Base-by-base conservation (phyloP, 1,140 invertebrate species). In the Aporrectodea caliginosa region DNA sequence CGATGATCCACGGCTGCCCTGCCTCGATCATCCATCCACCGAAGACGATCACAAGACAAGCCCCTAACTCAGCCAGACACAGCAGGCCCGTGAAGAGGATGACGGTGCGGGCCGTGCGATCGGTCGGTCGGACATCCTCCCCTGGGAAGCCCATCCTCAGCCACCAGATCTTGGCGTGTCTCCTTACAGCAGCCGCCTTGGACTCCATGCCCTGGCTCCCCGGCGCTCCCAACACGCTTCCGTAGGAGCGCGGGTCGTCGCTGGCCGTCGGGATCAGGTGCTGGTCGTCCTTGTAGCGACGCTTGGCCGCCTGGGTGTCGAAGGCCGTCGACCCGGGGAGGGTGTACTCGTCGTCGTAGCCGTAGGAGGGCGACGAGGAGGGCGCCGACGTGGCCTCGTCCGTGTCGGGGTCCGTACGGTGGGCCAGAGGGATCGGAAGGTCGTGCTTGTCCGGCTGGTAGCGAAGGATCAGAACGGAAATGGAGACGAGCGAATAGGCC, bases 401-500 rank as follows among this genome's bases (percentile, higher is more conserved):
- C 70, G 31, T 6, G 70, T 72, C 31, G 2, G n/a, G n/a, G 14
- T 72, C 70, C 6, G n/a, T 72, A n/a, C 32, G 16, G 75, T 77
- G 75, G 16, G 58, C 75, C 75, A 77, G 2, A 1, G 35, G 75
- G 16, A 77, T 77, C 2, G 75, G 22, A 35, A 88, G 77, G 16
- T 84, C 84, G 33, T 85, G 68, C 70, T 82, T 76, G 16, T 78
- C 79, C 27, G 84, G 70, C 32, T 85, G 83, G 69, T 85, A 84
- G 0, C 83, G 82, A 69, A 97, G 90, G 82, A 96, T 91, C 22
- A 97, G 90, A 1, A 96, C 93, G 79, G 93, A 94, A 12, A 94
- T 92, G 79, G 93, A 94, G 1, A 96, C 94, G 68, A 95, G 93
- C 6, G 93, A 94, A 84, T 95, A 96, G 0, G 94, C 94, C 78